Evolutionary conservation across 35 echinoderm and acorn worm species (phyloP), one percentile per base, ranked within the genome.

Genomic region (Strongylocentrotus purpuratus): DNA sequence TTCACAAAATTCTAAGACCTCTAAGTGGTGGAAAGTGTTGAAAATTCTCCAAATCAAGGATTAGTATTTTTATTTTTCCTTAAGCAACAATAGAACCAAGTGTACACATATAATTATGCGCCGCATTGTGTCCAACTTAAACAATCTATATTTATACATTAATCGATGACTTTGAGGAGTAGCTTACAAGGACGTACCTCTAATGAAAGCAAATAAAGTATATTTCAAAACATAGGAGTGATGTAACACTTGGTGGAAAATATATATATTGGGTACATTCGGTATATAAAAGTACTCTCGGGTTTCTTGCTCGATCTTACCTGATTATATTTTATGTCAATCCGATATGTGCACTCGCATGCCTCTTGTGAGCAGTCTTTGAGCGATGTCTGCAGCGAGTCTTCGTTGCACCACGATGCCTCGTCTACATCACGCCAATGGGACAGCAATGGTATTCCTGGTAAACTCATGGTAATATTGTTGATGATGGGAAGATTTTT

Each of bases 341-440:
- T 47, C 32, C 45, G 45, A 55, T 93, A 47, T 93, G 48, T 50
- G 46, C 91, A 93, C 48, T 93, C 91, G 91, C 91, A 93, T 5
- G 45, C 48, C 10, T 93, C 33, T 50, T 9, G n/a, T 31, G 91
- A 93, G 46, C 91, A 93, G 91, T 93, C 91, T 93, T 46, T 33
- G 0, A 31, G 31, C 31, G 45, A 22, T 14, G 32, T 32, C 47
- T 10, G 45, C 10, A 93, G 31, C 31, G 91, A 48, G 32, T 93
- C 91, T 11, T 31, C 5, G 48, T 93, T 93, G 91, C 91, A 93
- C 33, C 32, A 93, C 13, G 13, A 15, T 45, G 45, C 45, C 12
- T 93, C n/a, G 31, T 93, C 91, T 31, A 93, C 31, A 6, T 50
- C 17, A 13, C 28, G 47, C 48, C 33, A 33, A 25, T 93, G 0